A percentile compares a stretch with the other conserved stretches of the same genome.
phyloP scores from a whole-genome alignment of 2,797 vertebrate species.

The Sebastes miniatus region DNA sequence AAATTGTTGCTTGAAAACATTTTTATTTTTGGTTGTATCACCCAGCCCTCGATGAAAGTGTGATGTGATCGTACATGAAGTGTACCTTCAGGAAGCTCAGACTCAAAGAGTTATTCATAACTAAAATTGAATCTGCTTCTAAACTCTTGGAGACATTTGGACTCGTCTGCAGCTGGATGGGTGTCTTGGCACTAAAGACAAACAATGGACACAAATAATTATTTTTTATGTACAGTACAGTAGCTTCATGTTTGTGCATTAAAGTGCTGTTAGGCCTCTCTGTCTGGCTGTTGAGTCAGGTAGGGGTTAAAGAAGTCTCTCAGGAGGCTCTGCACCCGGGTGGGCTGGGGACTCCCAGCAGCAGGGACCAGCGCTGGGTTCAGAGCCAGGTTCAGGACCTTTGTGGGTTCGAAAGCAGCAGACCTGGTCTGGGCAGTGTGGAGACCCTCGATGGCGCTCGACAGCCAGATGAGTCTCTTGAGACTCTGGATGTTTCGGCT shows the following conservation, averaged over 20 bases:
- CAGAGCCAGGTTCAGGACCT: slow-evolving; percentile 23
- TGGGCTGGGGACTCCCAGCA: slow-evolving; percentile 21
- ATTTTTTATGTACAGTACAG: neutral
- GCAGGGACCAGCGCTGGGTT: slow-evolving; percentile 26
- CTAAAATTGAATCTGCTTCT: neutral
- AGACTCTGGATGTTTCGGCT: slow-evolving; percentile 82
- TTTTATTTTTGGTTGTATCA: neutral
- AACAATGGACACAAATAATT: neutral
- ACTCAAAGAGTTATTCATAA: neutral
- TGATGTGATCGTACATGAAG: neutral
- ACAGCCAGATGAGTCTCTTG: slow-evolving; percentile 86
- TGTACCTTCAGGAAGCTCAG: neutral
- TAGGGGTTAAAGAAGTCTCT: slow-evolving; percentile 73
- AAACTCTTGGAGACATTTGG: neutral
- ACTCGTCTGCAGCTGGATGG: neutral
- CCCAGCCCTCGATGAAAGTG: neutral
- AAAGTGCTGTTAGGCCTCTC: slow-evolving; percentile 42
- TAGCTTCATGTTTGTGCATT: neutral
- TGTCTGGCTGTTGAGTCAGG: slow-evolving; percentile 47
- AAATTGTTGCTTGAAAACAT: neutral
- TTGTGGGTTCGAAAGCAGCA: slow-evolving; percentile 10
- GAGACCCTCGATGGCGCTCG: slow-evolving; percentile 79
- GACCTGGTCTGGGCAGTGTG: slow-evolving; percentile 82
- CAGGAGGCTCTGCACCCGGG: slow-evolving; percentile 62
- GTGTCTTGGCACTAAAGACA: neutral